These are phyloP conservation scores for Acanthornis magna DNA, from an alignment of 2,797 vertebrate genomes.

Conservation along the genomic window DNA sequence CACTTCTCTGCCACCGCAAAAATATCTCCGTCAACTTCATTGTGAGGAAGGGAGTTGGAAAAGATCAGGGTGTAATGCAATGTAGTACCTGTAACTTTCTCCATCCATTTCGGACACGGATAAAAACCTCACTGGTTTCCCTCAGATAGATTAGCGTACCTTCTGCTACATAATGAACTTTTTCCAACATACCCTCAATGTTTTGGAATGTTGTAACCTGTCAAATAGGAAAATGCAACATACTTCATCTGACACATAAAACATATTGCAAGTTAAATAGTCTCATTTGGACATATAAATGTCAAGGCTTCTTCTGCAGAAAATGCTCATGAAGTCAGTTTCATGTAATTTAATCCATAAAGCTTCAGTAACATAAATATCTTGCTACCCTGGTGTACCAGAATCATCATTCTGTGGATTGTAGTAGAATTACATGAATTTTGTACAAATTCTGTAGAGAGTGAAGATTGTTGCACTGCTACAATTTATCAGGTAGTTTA, in stretches of 20 bases:
- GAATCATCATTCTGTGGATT: background rate
- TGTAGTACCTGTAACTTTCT: constrained; percentile 88
- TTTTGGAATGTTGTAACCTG: constrained; percentile 82
- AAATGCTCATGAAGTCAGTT: background rate
- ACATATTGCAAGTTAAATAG: background rate
- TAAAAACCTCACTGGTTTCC: constrained; percentile 83
- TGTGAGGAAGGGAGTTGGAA: background rate
- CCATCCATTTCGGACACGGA: constrained; percentile 91
- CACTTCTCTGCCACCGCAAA: background rate
- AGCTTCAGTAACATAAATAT: background rate
- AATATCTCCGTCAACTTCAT: background rate
- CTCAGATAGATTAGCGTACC: constrained; percentile 84
- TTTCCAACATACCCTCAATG: constrained; percentile 84
- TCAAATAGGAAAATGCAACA: background rate
- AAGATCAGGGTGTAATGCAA: background rate
- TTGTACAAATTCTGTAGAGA: background rate
- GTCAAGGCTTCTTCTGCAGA: background rate
- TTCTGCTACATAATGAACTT: constrained; percentile 79
- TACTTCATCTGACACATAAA: background rate
- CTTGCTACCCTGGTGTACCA: background rate
- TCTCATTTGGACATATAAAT: background rate
- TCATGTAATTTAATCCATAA: background rate
- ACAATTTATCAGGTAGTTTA: background rate
- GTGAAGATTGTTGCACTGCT: background rate
- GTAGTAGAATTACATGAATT: background rate